Evolutionary conservation across 2,797 vertebrate species (phyloP).

Genomic region (Carcharodon carcharias): DNA sequence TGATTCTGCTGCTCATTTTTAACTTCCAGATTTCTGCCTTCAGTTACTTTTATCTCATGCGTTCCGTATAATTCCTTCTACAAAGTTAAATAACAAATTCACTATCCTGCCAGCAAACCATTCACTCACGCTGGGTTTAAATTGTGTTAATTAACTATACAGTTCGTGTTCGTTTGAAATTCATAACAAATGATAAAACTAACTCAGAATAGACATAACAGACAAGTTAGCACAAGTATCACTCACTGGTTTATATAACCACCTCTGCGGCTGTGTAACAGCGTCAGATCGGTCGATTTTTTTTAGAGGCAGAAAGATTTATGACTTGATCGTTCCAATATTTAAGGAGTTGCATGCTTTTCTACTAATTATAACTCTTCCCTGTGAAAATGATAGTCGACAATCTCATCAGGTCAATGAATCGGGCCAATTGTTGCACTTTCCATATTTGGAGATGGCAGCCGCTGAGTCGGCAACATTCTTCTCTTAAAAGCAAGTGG

Average conservation of each 20-base stretch:
- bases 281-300: neutral
- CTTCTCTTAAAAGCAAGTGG: constrained; percentile 3
- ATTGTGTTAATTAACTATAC: too few relatives aligned
- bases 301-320: neutral
- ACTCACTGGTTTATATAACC: neutral
- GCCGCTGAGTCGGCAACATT: neutral
- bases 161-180: neutral
- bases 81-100: neutral
- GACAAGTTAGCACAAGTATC: neutral
- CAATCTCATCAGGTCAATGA: neutral
- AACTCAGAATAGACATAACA: neutral
- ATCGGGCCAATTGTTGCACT: neutral
- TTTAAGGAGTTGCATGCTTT: neutral
- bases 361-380: constrained; percentile 23
- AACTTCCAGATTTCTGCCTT: neutral
- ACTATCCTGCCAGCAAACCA: neutral
- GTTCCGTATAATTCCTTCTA: neutral
- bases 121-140: neutral
- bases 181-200: neutral
- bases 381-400: neutral
- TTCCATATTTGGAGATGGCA: constrained; percentile 16
- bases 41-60: neutral
- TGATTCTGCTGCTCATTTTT: neutral
- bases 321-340: neutral
- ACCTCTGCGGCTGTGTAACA: neutral